These are phyloP conservation scores for Nesidiocoris tenuis DNA, from an alignment of 2,888 invertebrate species.

Conservation along the genomic window DNA sequence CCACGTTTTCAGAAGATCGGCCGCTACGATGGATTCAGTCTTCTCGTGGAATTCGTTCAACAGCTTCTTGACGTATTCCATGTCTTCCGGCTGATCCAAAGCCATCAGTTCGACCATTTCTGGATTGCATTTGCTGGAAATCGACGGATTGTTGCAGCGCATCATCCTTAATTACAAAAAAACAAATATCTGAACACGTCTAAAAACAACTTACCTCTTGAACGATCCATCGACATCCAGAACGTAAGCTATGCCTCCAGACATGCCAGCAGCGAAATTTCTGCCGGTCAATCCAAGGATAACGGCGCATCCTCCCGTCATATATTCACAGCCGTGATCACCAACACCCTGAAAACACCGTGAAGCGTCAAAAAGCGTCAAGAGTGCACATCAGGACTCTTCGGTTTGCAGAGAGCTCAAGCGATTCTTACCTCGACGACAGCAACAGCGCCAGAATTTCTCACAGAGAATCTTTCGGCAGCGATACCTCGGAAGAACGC, in stretches of 20 bases:
- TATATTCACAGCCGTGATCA: conserved; percentile 99
- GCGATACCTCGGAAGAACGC: conserved; percentile 96
- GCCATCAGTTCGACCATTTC: conserved; percentile 92
- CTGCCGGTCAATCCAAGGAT: conserved; percentile 93
- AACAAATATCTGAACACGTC: no score
- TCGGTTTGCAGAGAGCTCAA: not conserved
- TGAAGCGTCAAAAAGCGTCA: not conserved
- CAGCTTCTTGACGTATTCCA: conserved; percentile 70
- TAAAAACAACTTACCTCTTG: conserved; percentile 58
- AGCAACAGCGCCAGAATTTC: conserved; percentile 94
- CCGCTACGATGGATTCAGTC: conserved; percentile 85
- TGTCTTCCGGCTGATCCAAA: conserved; percentile 74
- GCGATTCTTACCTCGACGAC: conserved; percentile 76
- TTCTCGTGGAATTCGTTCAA: conserved; percentile 81
- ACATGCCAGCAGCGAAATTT: conserved; percentile 99
- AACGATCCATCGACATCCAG: conserved; percentile 86
- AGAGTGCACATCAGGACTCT: not conserved
- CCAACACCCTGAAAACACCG: conserved; percentile 75
- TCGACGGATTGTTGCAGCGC: no score
- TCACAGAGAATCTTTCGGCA: conserved; percentile 96
- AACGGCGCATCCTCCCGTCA: conserved; percentile 92
- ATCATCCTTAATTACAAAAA: no score
- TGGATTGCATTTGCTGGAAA: conserved; percentile 79
- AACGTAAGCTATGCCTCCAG: conserved; percentile 88
- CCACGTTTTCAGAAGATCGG: conserved; percentile 77